Evolutionary conservation across 2,888 invertebrate genomes (phyloP), one percentile per base, ranked within the genome.

Genomic region (Harmothoe impar): DNA sequence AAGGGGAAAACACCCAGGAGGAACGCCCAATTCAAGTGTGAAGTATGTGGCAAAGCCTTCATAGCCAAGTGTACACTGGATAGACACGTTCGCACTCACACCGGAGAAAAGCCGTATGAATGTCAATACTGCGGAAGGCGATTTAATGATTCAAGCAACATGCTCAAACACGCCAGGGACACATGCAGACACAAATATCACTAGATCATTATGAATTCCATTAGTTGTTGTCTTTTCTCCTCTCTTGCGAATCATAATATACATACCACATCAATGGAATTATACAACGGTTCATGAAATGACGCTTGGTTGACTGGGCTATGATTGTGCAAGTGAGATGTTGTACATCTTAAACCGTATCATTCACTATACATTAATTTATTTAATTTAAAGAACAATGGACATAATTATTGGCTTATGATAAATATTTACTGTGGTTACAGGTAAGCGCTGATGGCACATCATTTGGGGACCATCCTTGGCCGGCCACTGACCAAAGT

Each of bases 21-120:
- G 62, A 62, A 62, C 15, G 62, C 62, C 20, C 23, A n/a, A 20
- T 62, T 35, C 81, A 23, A 5, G 29, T 86, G 86, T 31, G 0
- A 52, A 1, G 23, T 86, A 7, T 86, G 86, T 86, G 86, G 54
- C n/a, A 86, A 86, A 56, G 52, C 15, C 17, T 86, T n/a, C 10
- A 29, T 10, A 12, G 12, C 15, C 1, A 25, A 31, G 52, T 54
- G 15, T n/a, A 12, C 10, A 17, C 20, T 86, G 29, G 15, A 12
- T 5, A 86, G 54, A 33, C 86, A 86, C 86, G 52, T 86, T 12
- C 52, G 86, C 25, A 86, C 29, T 3, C 86, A 86, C 54, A 54
- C 86, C 31, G 86, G 86, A 54, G 86, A 86, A 54, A 23, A 56
- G 29, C 86, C 86, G 5, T 86, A 31, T 52, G 10, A 52, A 54